phyloP scores from a whole-genome alignment of 2,113 vertebrate species.

The Pygoscelis antarcticus region DNA sequence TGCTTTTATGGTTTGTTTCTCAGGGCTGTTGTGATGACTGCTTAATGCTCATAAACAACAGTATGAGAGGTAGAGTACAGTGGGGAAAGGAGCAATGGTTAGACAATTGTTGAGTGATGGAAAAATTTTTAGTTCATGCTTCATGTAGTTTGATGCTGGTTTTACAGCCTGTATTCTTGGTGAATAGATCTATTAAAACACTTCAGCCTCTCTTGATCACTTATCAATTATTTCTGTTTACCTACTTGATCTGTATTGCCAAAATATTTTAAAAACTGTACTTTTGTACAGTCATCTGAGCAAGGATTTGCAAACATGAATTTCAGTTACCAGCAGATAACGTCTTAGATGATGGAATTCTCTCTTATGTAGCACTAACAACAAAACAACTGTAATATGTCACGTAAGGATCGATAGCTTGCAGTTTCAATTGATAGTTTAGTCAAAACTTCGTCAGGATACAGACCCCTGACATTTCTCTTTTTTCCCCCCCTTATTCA shows the following conservation, averaged over 20 bases:
- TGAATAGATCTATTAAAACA: background rate
- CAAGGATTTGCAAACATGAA: background rate
- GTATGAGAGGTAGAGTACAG: background rate
- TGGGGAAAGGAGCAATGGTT: background rate
- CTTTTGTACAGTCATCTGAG: background rate
- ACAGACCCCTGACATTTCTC: background rate
- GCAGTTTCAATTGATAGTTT: background rate
- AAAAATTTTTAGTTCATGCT: background rate
- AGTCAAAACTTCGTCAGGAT: background rate
- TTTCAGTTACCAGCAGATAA: background rate
- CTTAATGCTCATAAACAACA: background rate
- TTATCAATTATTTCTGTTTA: background rate
- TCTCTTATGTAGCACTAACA: background rate
- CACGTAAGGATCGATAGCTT: accelerated
- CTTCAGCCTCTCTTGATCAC: background rate
- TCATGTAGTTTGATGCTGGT: background rate
- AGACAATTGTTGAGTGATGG: background rate
- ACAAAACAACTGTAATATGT: background rate
- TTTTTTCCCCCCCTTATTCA: background rate
- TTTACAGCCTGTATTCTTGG: background rate
- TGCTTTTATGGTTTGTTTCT: background rate
- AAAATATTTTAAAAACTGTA: background rate
- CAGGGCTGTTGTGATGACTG: background rate
- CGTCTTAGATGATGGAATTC: background rate
- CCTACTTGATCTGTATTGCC: background rate